A percentile compares a stretch with the other conserved stretches of the same genome.
These are phyloP conservation scores for Tinea pellionella DNA, from an alignment of 2,888 invertebrate genomes.

Conservation along the genomic window DNA sequence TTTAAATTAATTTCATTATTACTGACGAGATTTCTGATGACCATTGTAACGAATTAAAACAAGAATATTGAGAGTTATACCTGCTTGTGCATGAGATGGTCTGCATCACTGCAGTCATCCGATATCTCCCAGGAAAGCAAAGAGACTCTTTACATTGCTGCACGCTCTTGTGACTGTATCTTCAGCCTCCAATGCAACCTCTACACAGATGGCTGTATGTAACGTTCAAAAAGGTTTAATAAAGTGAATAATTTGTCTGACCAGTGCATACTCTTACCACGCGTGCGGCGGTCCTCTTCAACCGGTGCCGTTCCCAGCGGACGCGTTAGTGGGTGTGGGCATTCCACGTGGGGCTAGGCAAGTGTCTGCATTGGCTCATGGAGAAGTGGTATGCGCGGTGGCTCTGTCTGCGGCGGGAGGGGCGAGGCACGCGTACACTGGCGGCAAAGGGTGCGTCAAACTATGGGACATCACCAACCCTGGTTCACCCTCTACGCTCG, in stretches of 20 bases:
- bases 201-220: too few relatives aligned
- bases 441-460: conserved; percentile 97
- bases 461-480: conserved; percentile 95
- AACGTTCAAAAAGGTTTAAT: too few relatives aligned
- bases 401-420: conserved; percentile 82
- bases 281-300: conserved; percentile 90
- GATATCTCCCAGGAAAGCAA: too few relatives aligned
- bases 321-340: conserved; percentile 92
- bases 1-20: too few relatives aligned
- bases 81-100: too few relatives aligned
- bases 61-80: too few relatives aligned
- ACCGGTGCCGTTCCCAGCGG: conserved; percentile 94
- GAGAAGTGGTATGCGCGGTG: conserved; percentile 96
- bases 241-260: neutral
- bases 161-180: too few relatives aligned
- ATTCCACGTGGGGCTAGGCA: conserved; percentile 92
- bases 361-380: conserved; percentile 91
- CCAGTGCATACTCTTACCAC: conserved; percentile 93
- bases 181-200: too few relatives aligned
- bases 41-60: too few relatives aligned
- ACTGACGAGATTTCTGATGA: too few relatives aligned
- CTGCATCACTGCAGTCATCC: too few relatives aligned
- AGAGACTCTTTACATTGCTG: too few relatives aligned
- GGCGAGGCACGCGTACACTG: conserved; percentile 95
- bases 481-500: conserved; percentile 84